A percentile compares a stretch with the other conserved stretches of the same genome.
Evolutionary conservation across 2,113 vertebrate species (phyloP).

Genomic region (Elephantulus edwardii): DNA sequence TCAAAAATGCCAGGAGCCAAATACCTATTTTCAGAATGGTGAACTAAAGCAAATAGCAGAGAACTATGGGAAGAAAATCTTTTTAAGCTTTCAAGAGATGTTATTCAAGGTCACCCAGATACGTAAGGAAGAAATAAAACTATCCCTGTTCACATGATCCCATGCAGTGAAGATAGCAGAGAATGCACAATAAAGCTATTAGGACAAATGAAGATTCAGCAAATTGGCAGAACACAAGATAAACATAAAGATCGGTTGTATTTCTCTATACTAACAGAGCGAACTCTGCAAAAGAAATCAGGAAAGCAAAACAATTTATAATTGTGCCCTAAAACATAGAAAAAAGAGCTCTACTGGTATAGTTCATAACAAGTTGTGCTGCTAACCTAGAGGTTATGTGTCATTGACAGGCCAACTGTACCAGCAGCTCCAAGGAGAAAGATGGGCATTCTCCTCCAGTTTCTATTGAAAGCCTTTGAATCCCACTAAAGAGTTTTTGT

Average conservation of each 20-base stretch:
- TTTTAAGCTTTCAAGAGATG: constrained; percentile 19
- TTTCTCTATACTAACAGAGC: not conserved
- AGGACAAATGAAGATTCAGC: not conserved
- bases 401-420: no score
- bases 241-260: not conserved
- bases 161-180: not conserved
- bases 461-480: no score
- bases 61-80: not conserved
- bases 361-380: no score
- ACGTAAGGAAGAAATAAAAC: not conserved
- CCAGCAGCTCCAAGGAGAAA: no score
- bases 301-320: not conserved
- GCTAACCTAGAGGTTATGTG: no score
- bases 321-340: not conserved
- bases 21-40: constrained; percentile 68
- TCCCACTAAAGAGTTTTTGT: no score
- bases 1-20: constrained; percentile 54
- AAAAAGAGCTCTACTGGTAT: no score
- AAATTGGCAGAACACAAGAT: not conserved
- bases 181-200: not conserved
- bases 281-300: not conserved
- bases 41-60: constrained; percentile 53
- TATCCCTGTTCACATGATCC: not conserved
- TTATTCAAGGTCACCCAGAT: not conserved
- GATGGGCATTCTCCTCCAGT: no score